Base-by-base conservation (phyloP, 2,888 invertebrate genomes). In the Cerastis rubricosa region DNA sequence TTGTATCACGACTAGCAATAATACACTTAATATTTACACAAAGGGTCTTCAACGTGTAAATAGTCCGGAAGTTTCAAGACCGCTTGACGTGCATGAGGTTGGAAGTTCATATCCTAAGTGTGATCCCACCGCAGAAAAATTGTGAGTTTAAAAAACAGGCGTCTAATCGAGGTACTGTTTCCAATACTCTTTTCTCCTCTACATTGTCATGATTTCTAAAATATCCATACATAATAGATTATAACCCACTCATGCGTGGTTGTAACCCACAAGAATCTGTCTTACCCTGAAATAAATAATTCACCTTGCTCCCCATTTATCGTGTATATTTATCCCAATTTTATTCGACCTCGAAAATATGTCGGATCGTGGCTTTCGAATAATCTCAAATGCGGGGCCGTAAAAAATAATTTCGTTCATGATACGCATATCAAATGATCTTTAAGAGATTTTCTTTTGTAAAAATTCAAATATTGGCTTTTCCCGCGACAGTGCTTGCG, bases 361-460 rank as follows among this genome's bases (percentile, higher is more conserved):
- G 59, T 72, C 70, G 59, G 69, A 40, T 4, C 69, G 51, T 19
- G 8, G 51, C 67, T 71, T 74, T 65, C 14, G 45, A 64, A 72
- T 79, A 84, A 79, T 70, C 76, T 83, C 73, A 79, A 86, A 85
- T 64, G 67, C 17, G 69, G 51, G 51, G 29, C 25, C 75, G 86
- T 71, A 86, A 80, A 82, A 86, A 74, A 84, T 86, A 80, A 85
- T 80, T 85, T 80, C 65, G 74, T 73, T 77, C 77, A 65, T 59
- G 86, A 80, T 74, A 75, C 72, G 85, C 59, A 83, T 86, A 85
- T 43, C 29, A 57, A 85, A 77, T 63, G n/a, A 79, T 75, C 22
- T 76, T 64, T 40, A 74, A 74, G 54, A 61, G 59, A 25, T 71
- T 68, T 51, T 45, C 43, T 51, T 67, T 68, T 64, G 40, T 66